A percentile compares a stretch with the other conserved stretches of the same genome.
phyloP scores from a whole-genome alignment of 2,888 invertebrate genomes.

The Acanthosepion lycidas region DNA sequence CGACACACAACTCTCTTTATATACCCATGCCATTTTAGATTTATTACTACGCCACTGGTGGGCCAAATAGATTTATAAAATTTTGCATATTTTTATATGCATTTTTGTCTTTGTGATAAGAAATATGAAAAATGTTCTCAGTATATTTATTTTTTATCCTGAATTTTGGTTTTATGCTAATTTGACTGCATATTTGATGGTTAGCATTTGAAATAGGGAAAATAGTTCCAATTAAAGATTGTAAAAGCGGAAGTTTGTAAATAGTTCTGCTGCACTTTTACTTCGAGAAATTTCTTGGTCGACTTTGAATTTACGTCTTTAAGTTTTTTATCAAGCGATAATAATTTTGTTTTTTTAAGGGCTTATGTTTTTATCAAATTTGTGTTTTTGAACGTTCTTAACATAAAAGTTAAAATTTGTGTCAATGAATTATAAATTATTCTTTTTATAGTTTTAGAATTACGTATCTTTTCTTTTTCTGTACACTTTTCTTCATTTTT shows the following conservation, averaged over 20 bases:
- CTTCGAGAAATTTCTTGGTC: background rate
- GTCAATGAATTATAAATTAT: background rate
- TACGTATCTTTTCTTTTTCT: background rate
- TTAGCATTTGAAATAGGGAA: background rate
- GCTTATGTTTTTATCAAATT: background rate
- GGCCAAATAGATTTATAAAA: background rate
- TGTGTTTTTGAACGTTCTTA: background rate
- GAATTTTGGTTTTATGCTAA: background rate
- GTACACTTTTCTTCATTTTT: background rate
- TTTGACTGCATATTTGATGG: too few species aligned
- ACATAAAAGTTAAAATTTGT: background rate
- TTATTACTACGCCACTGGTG: background rate
- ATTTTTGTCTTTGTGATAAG: background rate
- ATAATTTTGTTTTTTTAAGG: background rate
- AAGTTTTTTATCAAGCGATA: background rate
- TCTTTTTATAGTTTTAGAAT: background rate
- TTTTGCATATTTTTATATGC: background rate
- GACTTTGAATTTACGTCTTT: background rate
- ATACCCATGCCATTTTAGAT: background rate
- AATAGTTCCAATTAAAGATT: background rate
- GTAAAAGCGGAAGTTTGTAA: background rate
- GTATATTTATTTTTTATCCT: background rate
- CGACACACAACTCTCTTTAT: background rate
- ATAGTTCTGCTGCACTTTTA: background rate
- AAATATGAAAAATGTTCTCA: background rate